Base-by-base conservation (phyloP, 2,797 vertebrate genomes). In the Acridotheres tristis region DNA sequence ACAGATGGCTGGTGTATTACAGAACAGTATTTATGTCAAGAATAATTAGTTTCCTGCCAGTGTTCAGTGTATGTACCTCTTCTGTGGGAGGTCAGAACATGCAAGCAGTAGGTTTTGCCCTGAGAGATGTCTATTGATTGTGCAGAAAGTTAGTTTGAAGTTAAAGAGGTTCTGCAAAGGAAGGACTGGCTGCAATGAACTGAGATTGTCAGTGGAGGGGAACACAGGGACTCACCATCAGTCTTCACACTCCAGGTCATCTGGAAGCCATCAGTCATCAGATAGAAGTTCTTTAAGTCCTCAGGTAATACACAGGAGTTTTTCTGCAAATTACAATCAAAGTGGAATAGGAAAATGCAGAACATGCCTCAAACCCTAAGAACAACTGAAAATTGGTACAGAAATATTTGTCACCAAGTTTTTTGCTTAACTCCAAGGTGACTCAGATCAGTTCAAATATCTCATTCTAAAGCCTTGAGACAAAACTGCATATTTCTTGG, bases 281-380 rank as follows among this genome's bases (percentile, higher is more conserved):
- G 97, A 93, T 99, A 99, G 93, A 99, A 99, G 96, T 99, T 99
- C 97, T 98, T 98, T 80, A 99, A 96, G 97, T 99, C 99, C 61
- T 99, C 99, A 48, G 99, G 99, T 83, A 99, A 97, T 82, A 97
- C 47, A 48, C 99, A 99, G 21, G 97, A 98, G 88, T 99, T 99
- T 97, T 98, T 99, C 99, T 99, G 94, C 40, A 97, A 97, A 78
- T 80, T 84, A 48, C 75, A 95, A 88, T 20, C 16, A 29, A n/a
- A 87, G 16, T 34, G 14, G 95, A 85, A 96, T 2, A 16, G 30
- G 47, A 63, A 88, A 77, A 92, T 7, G 12, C 9, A 69, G 47
- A 83, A 63, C 7, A 7, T 73, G 11, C 5, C 36, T 89, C 42
- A 93, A 89, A 83, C 19, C 8, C 54, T 16, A 30, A 66, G 45